Evolutionary conservation across 2,888 invertebrate genomes (phyloP), one percentile per base, ranked within the genome.

Genomic region (Nomada fabriciana): DNA sequence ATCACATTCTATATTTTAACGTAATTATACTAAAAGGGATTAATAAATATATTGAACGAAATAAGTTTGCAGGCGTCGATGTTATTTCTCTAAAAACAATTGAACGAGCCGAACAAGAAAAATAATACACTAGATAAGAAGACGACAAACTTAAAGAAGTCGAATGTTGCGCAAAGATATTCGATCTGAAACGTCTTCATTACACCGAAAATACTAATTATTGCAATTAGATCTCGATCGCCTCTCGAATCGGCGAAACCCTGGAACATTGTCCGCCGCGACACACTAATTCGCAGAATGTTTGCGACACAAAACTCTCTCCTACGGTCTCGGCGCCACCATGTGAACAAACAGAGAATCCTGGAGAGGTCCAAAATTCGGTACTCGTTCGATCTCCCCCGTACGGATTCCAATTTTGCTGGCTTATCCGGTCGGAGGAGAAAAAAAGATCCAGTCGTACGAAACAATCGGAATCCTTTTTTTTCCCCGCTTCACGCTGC

Each of bases 401-500:
- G 11, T 64, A 42, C 65, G 25, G 47, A 60, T 77, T 77, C 67
- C 65, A 76, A 81, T 83, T 73, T 74, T 50, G 20, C 23, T 47
- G 61, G 75, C 57, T 77, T 61, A 59, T 70, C 65, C 70, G n/a
- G n/a, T 36, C 42, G 36, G 13, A n/a, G 71, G 57, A 29, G 7
- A 47, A 25, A 64, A 63, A 68, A 67, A 63, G 55, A 43, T 52
- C 52, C 29, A 53, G 36, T 60, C n/a, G 60, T 13, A 59, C n/a
- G 76, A 75, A 83, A 83, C 80, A 86, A 86, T 86, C 71, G 69
- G 59, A 55, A 79, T 81, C 63, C 71, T 50, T 52, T 63, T 53
- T 77, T 61, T 55, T 59, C 59, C 52, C 43, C 36, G 11, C 59
- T 71, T 52, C 52, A 72, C 60, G 61, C 52, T 63, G 57, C 67